Percentiles rank a stretch among this genome's conserved stretches.
Conservation (phyloP, 1,140 invertebrate genomes). For the Coboldia fuscipes region DNA sequence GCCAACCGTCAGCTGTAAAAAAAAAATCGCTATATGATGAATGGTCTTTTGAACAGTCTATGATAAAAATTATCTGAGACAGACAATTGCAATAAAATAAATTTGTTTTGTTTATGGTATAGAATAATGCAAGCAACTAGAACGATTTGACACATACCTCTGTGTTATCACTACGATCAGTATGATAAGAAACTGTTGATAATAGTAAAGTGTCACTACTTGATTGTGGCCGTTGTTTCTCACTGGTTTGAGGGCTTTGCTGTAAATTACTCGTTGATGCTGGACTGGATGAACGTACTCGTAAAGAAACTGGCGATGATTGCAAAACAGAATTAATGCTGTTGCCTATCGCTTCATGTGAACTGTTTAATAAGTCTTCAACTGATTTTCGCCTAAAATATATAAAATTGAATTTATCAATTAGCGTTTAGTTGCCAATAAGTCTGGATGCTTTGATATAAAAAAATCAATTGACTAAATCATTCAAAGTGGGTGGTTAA, state of each 20-base stretch:
- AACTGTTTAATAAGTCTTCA: conserved; percentile 37
- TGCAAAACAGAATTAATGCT: conserved; percentile 28
- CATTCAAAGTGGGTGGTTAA: too few species aligned
- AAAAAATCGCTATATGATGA: too few species aligned
- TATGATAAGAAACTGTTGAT: background rate
- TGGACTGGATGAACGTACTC: conserved; percentile 6
- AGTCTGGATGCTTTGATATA: background rate
- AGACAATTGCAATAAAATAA: background rate
- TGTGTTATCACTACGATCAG: background rate
- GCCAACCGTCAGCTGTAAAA: too few species aligned
- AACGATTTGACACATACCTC: background rate
- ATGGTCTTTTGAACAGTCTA: too few species aligned
- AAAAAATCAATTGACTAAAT: too few species aligned
- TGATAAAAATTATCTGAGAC: too few species aligned
- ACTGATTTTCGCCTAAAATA: conserved; percentile 36
- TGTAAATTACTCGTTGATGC: background rate
- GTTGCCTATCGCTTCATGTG: conserved; percentile 34
- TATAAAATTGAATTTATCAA: too few species aligned
- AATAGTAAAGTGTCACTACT: background rate
- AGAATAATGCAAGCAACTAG: background rate
- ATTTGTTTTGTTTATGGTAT: background rate
- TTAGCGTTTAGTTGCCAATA: background rate
- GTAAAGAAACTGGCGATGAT: conserved; percentile 16
- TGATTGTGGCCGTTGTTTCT: background rate
- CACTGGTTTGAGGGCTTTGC: conserved; percentile 1